A percentile compares a stretch with the other conserved stretches of the same genome.
These are phyloP conservation scores for Nematopogon swammerdamellus DNA, from an alignment of 2,888 invertebrate genomes.

Conservation along the genomic window DNA sequence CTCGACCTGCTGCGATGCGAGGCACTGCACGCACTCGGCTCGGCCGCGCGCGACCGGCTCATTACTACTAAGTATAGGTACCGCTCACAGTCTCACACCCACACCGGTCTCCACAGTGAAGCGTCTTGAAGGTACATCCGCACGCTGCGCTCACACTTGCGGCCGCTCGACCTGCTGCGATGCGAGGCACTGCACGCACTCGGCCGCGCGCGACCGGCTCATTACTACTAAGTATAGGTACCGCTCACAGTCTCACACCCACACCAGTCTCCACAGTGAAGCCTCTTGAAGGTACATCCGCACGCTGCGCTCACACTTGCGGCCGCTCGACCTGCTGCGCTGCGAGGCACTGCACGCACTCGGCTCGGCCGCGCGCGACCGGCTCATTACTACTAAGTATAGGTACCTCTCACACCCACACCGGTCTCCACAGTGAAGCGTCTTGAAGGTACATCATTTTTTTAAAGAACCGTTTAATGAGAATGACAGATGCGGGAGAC, in stretches of 20 bases:
- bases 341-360: constrained; percentile 91
- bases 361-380: constrained; percentile 67
- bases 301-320: constrained; percentile 57
- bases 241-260: constrained; percentile 12
- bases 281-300: too few relatives aligned
- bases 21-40: constrained; percentile 85
- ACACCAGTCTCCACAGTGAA: constrained; percentile 71
- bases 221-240: constrained; percentile 85
- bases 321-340: constrained; percentile 76
- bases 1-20: constrained; percentile 87
- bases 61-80: constrained; percentile 85
- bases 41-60: constrained; percentile 75
- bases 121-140: too few relatives aligned
- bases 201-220: constrained; percentile 73
- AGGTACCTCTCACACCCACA: constrained; percentile 13
- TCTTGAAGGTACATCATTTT: too few relatives aligned
- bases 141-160: constrained; percentile 57
- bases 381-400: constrained; percentile 81
- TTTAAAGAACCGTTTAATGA: too few relatives aligned
- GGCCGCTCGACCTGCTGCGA: constrained; percentile 76
- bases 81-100: constrained; percentile 12
- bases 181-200: constrained; percentile 90
- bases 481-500: too few relatives aligned
- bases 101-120: constrained; percentile 71
- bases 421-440: too few relatives aligned